Base-by-base conservation (phyloP, 2,888 invertebrate species). In the Rhagonycha lutea region DNA sequence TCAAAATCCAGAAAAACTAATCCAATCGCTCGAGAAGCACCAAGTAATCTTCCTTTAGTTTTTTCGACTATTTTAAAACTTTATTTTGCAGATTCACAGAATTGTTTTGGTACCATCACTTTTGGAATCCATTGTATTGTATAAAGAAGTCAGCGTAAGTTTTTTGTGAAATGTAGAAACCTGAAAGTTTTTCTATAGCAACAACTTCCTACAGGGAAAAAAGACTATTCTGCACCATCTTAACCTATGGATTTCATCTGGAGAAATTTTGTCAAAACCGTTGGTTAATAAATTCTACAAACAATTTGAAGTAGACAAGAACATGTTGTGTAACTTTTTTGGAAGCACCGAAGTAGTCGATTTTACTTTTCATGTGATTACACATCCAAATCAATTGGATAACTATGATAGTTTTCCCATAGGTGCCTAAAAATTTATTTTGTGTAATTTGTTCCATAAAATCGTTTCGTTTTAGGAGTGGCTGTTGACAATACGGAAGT, bases 281-380 rank as follows among this genome's bases (percentile, higher is more conserved):
- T 86, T 96, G 47, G 94, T 94, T 0, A 88, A 90, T 28, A 92
- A 94, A 82, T 97, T 96, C 89, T 95, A 95, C 86, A 89, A 91
- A 28, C 91, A 92, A 79, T 95, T 96, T 79, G 89, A 91, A 14
- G 90, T 90, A 74, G 90, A 91, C 11, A 87, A 89, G 0, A 92
- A 93, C 78, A 89, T 90, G 12, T 87, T 97, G 62, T 95, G 95
- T 71, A 97, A 97, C 85, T 96, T 96, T 84, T 97, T 96, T 83
- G 97, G 97, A 0, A 96, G 96, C 80, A 96, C 97, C 0, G 97
- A 97, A 86, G 96, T 96, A 94, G 97, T 96, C 0, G 96, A 96
- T 85, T 95, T 96, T 3, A 96, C 96, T 0, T 96, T 92, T 83
- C 92, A 94, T 81, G 89, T 93, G 0, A 89, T 96, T 82, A 91